phyloP scores from a whole-genome alignment of 2,113 vertebrate genomes.

The Eleginops maclovinus region DNA sequence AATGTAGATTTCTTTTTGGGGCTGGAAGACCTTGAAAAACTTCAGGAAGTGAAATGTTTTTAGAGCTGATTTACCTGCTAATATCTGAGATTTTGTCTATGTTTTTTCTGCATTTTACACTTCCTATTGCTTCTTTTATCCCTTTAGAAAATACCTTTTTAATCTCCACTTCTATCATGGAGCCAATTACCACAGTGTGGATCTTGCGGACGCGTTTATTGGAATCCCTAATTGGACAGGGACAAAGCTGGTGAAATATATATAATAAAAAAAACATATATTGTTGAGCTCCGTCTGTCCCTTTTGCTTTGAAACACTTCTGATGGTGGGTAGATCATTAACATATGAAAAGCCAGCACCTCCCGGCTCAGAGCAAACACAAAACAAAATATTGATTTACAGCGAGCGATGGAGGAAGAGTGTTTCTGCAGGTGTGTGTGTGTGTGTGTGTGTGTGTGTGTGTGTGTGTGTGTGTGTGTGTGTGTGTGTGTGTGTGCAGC shows the following conservation, averaged over 20 bases:
- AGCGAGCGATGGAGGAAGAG: constrained; percentile 15
- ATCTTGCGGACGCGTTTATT: not conserved
- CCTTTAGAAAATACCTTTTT: too few relatives aligned
- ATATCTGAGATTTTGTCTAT: too few relatives aligned
- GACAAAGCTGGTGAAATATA: not conserved
- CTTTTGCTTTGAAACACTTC: not conserved
- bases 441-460: too few relatives aligned
- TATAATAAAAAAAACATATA: not conserved
- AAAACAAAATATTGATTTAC: constrained; percentile 32
- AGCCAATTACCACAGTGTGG: not conserved
- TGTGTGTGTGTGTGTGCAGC: not conserved
- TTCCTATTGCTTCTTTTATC: too few relatives aligned
- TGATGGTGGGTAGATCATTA: constrained; percentile 1
- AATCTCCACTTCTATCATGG: not conserved
- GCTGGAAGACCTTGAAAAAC: too few relatives aligned
- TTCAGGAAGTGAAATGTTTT: too few relatives aligned
- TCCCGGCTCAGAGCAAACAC: constrained; percentile 10
- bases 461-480: not conserved
- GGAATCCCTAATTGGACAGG: not conserved
- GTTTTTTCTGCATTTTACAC: too few relatives aligned
- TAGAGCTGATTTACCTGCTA: too few relatives aligned
- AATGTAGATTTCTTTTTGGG: too few relatives aligned
- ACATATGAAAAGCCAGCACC: constrained; percentile 14
- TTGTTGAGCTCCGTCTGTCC: not conserved
- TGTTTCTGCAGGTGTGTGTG: not conserved